phyloP scores from a whole-genome alignment of 2,113 vertebrate genomes.

The mouse (Mus musculus) region GRCm39 chr1:61111001-61111500 shows the following conservation, averaged over 20 bases:
- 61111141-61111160: constrained; percentile 47
- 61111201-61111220: not conserved
- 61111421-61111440: not conserved
- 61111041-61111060: constrained; percentile 30
- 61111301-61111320: not conserved
- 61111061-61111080: not conserved
- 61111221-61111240: constrained; percentile 4
- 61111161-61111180: not conserved
- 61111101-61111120: not conserved
- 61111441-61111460: not conserved
- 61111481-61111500: not conserved
- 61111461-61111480: not conserved
- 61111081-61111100: not conserved
- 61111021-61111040: constrained; percentile 20
- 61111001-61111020: not conserved
- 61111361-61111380: not conserved
- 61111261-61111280: not conserved
- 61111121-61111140: constrained; percentile 25
- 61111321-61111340: no score
- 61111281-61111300: not conserved
- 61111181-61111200: not conserved
- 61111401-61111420: not conserved
- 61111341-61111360: not conserved
- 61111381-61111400: not conserved
- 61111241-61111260: not conserved